A percentile compares a stretch with the other conserved stretches of the same genome.
phyloP scores from a whole-genome alignment of 2,888 invertebrate genomes.

The Epistrophella euchroma region DNA sequence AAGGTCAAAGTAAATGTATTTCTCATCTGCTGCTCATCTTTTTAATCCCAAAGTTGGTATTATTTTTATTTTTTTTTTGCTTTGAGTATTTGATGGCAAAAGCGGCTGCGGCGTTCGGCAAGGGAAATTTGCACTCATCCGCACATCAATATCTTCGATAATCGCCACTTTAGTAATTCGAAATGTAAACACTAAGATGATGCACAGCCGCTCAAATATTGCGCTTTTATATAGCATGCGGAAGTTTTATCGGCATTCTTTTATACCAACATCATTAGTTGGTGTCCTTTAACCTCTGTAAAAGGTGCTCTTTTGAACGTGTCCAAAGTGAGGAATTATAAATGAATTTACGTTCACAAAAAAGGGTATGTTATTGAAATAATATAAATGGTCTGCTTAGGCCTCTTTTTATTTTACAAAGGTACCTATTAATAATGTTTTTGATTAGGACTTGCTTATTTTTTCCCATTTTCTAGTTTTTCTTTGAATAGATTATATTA shows the following conservation, averaged over 20 bases:
- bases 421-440: background rate
- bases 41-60: conserved; percentile 49
- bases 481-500: no score
- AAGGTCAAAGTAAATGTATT: conserved; percentile 74
- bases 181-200: conserved; percentile 68
- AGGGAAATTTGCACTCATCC: conserved; percentile 62
- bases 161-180: conserved; percentile 76
- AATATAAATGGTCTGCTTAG: background rate
- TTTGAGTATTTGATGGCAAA: background rate
- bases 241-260: conserved; percentile 75
- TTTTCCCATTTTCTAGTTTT: no score
- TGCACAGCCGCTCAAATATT: conserved; percentile 14
- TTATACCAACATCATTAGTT: conserved; percentile 74
- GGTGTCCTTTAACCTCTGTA: conserved; percentile 66
- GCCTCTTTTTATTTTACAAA: background rate
- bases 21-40: conserved; percentile 73
- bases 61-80: background rate
- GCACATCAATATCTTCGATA: conserved; percentile 75
- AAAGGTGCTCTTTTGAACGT: conserved; percentile 59
- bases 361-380: background rate
- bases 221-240: conserved; percentile 63
- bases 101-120: conserved; percentile 1
- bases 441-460: no score
- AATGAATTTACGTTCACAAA: conserved; percentile 50
- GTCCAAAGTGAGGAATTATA: conserved; percentile 71